Base-by-base conservation (phyloP, 2,113 vertebrate genomes). In the Ranitomeya imitator region DNA sequence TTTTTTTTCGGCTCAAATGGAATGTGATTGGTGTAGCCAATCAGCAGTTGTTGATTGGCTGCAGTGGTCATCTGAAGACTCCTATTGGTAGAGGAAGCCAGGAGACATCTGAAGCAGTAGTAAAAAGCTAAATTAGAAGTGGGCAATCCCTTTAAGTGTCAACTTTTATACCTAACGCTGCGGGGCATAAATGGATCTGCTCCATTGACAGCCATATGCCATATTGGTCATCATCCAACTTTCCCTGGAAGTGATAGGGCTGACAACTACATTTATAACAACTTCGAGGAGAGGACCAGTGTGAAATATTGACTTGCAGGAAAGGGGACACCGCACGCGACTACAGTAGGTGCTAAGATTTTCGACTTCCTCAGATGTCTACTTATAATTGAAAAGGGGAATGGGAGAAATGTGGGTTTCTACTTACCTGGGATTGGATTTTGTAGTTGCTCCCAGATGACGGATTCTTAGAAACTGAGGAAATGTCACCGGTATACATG, bases 341-440 rank as follows among this genome's bases (percentile, higher is more conserved):
- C 23, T 16, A 10, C 54, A 18, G 73, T 10, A 76, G 69, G 77
- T 23, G n/a, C 23, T 63, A 61, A 78, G 85, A 51, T 45, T 63
- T 65, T 86, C 76, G 55, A 67, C 59, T 15, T 86, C 76, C 65
- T 81, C 77, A 81, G 45, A 80, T 87, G 61, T 71, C 86, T 74
- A 59, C 81, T 7, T 19, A 16, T 16, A 74, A 87, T 59, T 81
- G 65, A 52, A 15, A 74, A 74, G 63, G 6, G 18, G 26, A 88
- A 90, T 85, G 51, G 5, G 74, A 78, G 83, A 83, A 79, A n/a
- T 76, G 76, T 13, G 61, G 65, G 37, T 80, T 76, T 45, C 80
- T 52, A 65, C 52, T 0, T 0, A 73, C 86, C 86, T 71, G 51
- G 23, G 19, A 51, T 73, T 69, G 54, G 23, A 60, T 87, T 74